phyloP scores from a whole-genome alignment of 2,113 vertebrate genomes.

The Tachuris rubrigastra region DNA sequence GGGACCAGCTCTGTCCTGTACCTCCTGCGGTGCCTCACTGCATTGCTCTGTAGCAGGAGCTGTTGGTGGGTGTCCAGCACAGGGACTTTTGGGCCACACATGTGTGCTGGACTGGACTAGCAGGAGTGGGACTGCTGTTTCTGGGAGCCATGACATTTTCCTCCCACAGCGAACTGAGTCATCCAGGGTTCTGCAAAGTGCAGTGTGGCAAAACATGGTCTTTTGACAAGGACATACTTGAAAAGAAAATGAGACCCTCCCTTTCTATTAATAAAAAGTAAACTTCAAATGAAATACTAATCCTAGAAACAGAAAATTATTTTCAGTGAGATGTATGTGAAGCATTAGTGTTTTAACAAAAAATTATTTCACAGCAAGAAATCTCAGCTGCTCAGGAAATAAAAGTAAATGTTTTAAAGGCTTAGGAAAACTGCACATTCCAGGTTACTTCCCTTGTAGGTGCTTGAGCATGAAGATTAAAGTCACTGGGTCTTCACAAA shows the following conservation, averaged over 20 bases:
- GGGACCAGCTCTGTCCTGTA: neutral
- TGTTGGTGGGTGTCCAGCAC: accelerated
- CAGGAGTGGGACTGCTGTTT: neutral
- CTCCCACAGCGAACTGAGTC: neutral
- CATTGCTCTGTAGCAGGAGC: neutral
- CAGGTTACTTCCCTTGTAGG: neutral
- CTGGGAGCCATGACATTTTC: neutral
- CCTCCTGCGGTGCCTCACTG: neutral
- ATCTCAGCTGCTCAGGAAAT: neutral
- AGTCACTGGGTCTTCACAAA: neutral
- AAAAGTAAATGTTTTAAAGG: neutral
- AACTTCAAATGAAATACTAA: neutral
- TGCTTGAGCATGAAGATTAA: neutral
- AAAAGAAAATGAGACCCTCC: neutral
- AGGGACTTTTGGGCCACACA: accelerated
- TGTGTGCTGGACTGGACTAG: neutral
- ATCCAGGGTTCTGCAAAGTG: neutral
- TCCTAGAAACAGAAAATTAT: neutral
- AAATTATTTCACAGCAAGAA: neutral
- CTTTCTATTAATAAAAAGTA: neutral
- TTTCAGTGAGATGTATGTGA: neutral
- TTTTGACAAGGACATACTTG: neutral
- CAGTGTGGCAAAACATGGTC: neutral
- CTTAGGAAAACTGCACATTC: neutral
- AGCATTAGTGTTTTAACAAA: neutral